These are phyloP conservation scores for Meloidogyne chitwoodi DNA, from an alignment of 1,140 invertebrate genomes.

Conservation along the genomic window DNA sequence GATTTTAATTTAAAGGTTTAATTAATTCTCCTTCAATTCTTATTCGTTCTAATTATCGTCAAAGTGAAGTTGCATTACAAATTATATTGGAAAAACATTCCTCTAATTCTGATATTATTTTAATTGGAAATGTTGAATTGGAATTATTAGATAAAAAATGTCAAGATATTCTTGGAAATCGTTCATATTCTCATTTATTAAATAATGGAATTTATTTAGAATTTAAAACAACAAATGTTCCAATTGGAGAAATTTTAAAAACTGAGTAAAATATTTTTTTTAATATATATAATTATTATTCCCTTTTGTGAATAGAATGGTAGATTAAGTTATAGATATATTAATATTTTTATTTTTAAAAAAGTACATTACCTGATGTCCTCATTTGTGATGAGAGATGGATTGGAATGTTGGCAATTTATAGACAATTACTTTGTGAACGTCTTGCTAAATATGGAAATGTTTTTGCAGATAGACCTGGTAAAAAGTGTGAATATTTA, in stretches of 20 bases:
- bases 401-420: constrained; percentile 33
- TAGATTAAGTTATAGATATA: too few relatives aligned
- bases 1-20: not conserved
- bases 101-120: not conserved
- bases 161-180: constrained; percentile 13
- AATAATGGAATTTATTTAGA: constrained; percentile 20
- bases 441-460: constrained; percentile 29
- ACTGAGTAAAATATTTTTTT: constrained; percentile 17
- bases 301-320: too few relatives aligned
- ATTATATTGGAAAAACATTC: constrained; percentile 12
- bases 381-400: constrained; percentile 37
- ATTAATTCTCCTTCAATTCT: constrained; percentile 19
- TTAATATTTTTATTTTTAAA: constrained; percentile 11
- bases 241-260: not conserved
- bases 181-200: constrained; percentile 17
- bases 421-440: constrained; percentile 37
- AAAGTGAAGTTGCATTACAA: constrained; percentile 29
- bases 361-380: constrained; percentile 36
- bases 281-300: too few relatives aligned
- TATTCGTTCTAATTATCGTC: constrained; percentile 34
- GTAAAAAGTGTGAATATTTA: not conserved
- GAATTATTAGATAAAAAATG: constrained; percentile 21
- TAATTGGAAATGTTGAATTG: constrained; percentile 26
- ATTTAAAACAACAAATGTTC: constrained; percentile 23
- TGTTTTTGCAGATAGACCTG: constrained; percentile 20